Conservation (phyloP, 2,113 vertebrate species). For the Thomomys bottae region DNA sequence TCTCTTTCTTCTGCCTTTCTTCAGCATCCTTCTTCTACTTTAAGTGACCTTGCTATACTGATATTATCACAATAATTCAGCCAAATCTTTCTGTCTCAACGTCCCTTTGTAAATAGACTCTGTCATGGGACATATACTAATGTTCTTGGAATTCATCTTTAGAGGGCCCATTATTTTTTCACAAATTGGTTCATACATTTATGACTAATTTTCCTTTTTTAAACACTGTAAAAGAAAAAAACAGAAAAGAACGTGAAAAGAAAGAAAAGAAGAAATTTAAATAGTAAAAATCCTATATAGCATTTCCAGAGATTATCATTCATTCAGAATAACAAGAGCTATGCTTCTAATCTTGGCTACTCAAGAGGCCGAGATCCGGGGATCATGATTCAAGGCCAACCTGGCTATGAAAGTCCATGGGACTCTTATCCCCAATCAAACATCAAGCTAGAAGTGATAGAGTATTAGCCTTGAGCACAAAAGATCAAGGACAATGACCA, state of each 20-base stretch:
- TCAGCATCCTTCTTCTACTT: not conserved
- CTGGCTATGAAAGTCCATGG: no score
- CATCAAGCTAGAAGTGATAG: no score
- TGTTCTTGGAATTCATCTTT: not conserved
- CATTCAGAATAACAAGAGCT: no score
- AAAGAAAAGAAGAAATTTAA: not conserved
- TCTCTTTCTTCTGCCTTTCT: not conserved
- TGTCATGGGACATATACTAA: not conserved
- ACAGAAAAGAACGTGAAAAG: not conserved
- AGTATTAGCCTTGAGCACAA: no score
- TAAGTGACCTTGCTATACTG: not conserved
- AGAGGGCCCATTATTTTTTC: not conserved
- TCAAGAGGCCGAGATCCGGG: no score
- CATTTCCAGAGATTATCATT: not conserved
- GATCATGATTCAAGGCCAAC: no score
- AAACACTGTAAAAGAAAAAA: not conserved
- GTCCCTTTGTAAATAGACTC: not conserved
- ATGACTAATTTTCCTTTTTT: not conserved
- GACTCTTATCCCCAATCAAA: no score
- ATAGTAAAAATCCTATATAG: not conserved
- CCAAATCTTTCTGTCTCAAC: not conserved
- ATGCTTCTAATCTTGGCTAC: no score
- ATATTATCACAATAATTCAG: not conserved
- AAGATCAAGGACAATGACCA: no score
- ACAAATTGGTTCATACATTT: not conserved